Evolutionary conservation across 2,113 vertebrate species (phyloP), one percentile per base, ranked within the genome.

Genomic region (Larimichthys crocea): DNA sequence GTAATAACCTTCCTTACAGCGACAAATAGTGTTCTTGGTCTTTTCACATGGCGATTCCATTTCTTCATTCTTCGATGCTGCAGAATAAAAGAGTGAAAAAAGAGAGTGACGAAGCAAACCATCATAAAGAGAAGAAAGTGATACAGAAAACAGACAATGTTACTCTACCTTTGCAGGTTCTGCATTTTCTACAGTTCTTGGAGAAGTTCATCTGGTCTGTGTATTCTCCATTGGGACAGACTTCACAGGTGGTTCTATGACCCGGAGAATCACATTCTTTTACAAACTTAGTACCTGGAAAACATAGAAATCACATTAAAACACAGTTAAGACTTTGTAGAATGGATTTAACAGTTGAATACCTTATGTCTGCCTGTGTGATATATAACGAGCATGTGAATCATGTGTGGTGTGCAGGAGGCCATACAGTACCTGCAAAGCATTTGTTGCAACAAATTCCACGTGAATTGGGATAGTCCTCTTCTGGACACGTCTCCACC

Each of bases 361-460:
- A 40, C 35, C 35, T 1, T 9, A 8, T 40, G 35, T 40, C 29
- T 15, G 15, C 26, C 8, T 14, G 10, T 48, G 52, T 17, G 7
- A 52, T 44, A n/a, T 56, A 7, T 48, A 35, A 53, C 26, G 12
- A 48, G 9, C 20, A 40, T n/a, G 35, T 66, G 11, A 31, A 31
- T 57, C 26, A 46, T 15, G 22, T 49, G 52, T 12, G 5, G 15
- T 22, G 56, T 10, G 76, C 35, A 35, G 11, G n/a, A 26, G 10
- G 10, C 10, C 9, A 17, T 14, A 26, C 20, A 17, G 9, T 88
- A 96, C 95, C 95, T 92, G 53, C n/a, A 68, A 3, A 0, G 29
- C 95, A 96, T 81, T 86, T 95, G 64, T 91, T 69, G 84, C 95
- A 96, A 83, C 95, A 96, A 63, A 91, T 55, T 19, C 71, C 76